Evolutionary conservation across 2,888 invertebrate genomes (phyloP), one percentile per base, ranked within the genome.

Genomic region (Alloscopus bannaensis): DNA sequence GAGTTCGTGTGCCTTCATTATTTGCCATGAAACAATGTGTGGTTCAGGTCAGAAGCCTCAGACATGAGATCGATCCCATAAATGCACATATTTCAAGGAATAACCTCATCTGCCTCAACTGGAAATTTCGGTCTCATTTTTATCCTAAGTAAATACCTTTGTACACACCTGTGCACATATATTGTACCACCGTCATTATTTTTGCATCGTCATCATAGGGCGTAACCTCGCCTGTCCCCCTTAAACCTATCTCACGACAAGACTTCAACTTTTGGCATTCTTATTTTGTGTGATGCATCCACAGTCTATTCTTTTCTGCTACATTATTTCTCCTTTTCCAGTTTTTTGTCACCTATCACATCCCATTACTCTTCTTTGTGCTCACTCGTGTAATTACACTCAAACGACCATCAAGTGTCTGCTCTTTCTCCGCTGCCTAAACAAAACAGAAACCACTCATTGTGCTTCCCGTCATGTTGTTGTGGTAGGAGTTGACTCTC

Each of bases 191-290:
- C n/a, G n/a, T n/a, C n/a, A n/a, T n/a, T n/a, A n/a, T n/a, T n/a
- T n/a, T n/a, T 55, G 29, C 11, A 4, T 59, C 57, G 62, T 59
- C 62, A 59, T 40, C 26, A 50, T 18, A 31, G 69, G 69, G 69
- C 69, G 69, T 69, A 36, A 20, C 69, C 62, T 6, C 52, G 50
- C 62, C 62, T 71, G 71, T 71, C 71, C 4, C 50, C 52, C 36
- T 40, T 62, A 71, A 71, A 71, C 50, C 40, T 13, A n/a, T 50
- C 62, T 55, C 36, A 50, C 47, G 71, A 62, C 71, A 71, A 40
- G 20, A 18, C 52, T 60, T 60, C 36, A 40, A 47, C 36, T 62
- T 71, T 60, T 62, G 16, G 26, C 62, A 47, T 50, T 28, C 31
- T 71, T 50, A 36, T 22, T 52, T 31, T 8, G 18, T 22, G 16